phyloP scores from a whole-genome alignment of 2,113 vertebrate genomes.

The Pelobates fuscus region DNA sequence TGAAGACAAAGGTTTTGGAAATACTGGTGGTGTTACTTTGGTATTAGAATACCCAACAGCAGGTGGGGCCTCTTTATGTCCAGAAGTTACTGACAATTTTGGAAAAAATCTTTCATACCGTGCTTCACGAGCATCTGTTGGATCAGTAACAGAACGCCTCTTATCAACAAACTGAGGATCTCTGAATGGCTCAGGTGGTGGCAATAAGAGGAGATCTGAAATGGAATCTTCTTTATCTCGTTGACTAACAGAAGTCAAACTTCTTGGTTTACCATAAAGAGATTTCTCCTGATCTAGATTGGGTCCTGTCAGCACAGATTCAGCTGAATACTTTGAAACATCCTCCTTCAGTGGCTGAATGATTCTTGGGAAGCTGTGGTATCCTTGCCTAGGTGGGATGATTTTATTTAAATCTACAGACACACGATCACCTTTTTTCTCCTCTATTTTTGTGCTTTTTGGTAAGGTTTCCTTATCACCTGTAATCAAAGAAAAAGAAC shows the following conservation, averaged over 20 bases:
- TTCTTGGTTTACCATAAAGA: conserved; percentile 29
- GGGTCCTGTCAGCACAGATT: not conserved
- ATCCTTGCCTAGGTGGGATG: conserved; percentile 53
- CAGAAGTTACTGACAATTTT: not conserved
- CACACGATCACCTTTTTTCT: conserved; percentile 27
- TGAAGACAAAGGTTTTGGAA: conserved; percentile 49
- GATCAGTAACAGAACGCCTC: conserved; percentile 23
- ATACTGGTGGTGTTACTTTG: not conserved
- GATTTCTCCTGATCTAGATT: not conserved
- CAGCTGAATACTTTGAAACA: not conserved
- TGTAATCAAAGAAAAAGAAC: conserved; percentile 53
- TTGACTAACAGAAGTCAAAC: conserved; percentile 22
- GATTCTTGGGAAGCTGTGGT: conserved; percentile 58
- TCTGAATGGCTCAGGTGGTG: conserved; percentile 61
- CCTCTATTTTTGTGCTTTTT: not conserved
- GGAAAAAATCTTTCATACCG: conserved; percentile 22
- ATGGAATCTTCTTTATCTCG: not conserved
- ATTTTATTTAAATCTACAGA: conserved; percentile 24
- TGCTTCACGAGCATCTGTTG: not conserved
- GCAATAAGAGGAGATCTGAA: conserved; percentile 49
- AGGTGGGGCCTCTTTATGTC: not conserved
- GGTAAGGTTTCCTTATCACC: conserved; percentile 38
- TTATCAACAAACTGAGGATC: conserved; percentile 27
- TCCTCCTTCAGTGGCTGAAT: conserved; percentile 47
- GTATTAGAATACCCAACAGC: not conserved